A percentile compares a stretch with the other conserved stretches of the same genome.
Conservation (phyloP, 2,797 vertebrate species). For the Lepilemur septentrionalis region DNA sequence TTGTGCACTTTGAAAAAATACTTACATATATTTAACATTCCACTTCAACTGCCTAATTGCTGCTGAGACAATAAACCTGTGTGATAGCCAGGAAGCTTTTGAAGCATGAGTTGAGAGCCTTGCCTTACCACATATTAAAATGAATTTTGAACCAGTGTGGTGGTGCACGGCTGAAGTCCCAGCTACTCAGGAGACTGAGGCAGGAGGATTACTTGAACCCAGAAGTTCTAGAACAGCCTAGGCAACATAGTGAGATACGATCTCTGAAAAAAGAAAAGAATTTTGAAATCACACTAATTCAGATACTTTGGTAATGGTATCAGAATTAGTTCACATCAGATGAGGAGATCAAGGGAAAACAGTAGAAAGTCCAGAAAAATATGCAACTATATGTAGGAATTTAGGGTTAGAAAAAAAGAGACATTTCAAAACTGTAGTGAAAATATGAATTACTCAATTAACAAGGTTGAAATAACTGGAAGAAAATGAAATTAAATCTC, state of each 20-base stretch:
- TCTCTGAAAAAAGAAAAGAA: background rate
- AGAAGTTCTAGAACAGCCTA: background rate
- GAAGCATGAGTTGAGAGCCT: background rate
- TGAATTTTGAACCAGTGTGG: background rate
- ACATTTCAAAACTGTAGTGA: background rate
- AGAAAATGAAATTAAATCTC: conserved; percentile 27
- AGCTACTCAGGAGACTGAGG: background rate
- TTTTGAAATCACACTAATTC: background rate
- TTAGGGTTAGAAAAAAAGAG: background rate
- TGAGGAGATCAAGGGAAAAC: background rate
- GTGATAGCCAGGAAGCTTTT: background rate
- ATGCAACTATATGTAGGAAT: background rate
- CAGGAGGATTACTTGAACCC: background rate
- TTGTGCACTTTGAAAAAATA: conserved; percentile 46
- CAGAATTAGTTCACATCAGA: conserved; percentile 17
- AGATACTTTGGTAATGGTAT: background rate
- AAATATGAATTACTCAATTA: background rate
- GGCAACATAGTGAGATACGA: background rate
- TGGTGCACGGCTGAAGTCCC: background rate
- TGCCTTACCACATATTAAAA: conserved; percentile 20
- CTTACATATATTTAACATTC: background rate
- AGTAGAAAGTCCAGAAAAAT: background rate
- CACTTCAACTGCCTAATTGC: background rate
- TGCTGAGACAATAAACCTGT: background rate
- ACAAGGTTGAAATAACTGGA: background rate